A percentile compares a stretch with the other conserved stretches of the same genome.
These are phyloP conservation scores for Pseudorhiza aurosa DNA, from an alignment of 30 jellyfish, hydroid and myxozoan species.

Conservation along the genomic window DNA sequence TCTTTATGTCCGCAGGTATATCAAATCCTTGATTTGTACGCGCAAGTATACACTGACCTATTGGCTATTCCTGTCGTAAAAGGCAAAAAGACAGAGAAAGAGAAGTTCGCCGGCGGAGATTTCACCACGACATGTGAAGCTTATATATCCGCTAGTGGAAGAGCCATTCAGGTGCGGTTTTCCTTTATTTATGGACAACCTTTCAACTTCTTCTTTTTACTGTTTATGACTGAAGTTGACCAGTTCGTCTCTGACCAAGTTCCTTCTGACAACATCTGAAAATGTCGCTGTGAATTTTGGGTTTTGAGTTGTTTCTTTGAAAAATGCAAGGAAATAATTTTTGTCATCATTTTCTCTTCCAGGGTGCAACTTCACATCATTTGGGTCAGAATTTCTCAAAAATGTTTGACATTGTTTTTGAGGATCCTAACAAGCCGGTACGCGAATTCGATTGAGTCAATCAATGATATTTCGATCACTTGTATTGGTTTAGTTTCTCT, in stretches of 20 bases:
- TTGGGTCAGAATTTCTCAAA: constrained; percentile 99
- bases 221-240: too few relatives aligned
- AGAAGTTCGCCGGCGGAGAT: constrained; percentile 99
- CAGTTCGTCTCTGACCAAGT: too few relatives aligned
- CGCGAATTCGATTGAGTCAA: background rate
- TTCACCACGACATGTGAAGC: constrained; percentile 99
- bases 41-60: constrained; percentile 91
- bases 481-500: too few relatives aligned
- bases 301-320: background rate
- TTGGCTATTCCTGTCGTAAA: constrained; percentile 99
- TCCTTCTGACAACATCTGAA: too few relatives aligned
- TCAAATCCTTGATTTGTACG: constrained; percentile 86
- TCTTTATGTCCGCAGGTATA: constrained; percentile 71
- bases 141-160: constrained; percentile 95
- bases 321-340: too few relatives aligned
- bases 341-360: constrained; percentile 2
- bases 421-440: constrained; percentile 96
- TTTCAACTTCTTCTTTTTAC: too few relatives aligned
- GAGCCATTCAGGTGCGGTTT: constrained; percentile 95
- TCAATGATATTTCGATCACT: too few relatives aligned
- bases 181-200: too few relatives aligned
- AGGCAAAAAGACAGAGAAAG: constrained; percentile 99
- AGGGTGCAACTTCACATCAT: constrained; percentile 99
- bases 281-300: too few relatives aligned
- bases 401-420: constrained; percentile 97